Evolutionary conservation across 1,140 invertebrate species (phyloP).

Genomic region (Pristionchus pacificus): DNA sequence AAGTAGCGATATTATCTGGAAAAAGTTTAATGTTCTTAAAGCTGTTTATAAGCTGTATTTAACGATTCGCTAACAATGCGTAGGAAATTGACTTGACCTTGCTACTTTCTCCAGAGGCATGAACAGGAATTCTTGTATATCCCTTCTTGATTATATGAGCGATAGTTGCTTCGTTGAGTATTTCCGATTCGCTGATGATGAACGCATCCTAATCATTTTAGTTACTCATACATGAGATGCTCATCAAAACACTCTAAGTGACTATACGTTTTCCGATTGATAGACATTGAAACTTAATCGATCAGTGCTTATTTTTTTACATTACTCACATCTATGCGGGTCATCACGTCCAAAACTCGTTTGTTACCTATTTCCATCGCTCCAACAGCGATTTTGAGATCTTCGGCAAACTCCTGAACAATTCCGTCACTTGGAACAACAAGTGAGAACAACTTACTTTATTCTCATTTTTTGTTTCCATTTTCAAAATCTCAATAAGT

Average conservation of each 20-base stretch:
- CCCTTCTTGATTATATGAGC: conserved; percentile 87
- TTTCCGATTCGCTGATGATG: conserved; percentile 60
- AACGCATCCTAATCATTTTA: conserved; percentile 59
- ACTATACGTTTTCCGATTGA: no score
- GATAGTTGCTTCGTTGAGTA: conserved; percentile 68
- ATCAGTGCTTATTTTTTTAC: no score
- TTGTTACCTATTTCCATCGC: conserved; percentile 62
- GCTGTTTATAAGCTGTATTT: background rate
- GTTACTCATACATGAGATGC: no score
- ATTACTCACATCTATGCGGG: conserved; percentile 61
- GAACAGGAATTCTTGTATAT: conserved; percentile 91
- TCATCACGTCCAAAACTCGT: conserved; percentile 62
- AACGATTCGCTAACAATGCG: no score
- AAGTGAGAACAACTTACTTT: conserved; percentile 25
- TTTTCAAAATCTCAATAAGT: conserved; percentile 86
- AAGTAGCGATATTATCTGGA: conserved; percentile 68
- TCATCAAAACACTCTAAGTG: no score
- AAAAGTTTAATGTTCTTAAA: conserved; percentile 65
- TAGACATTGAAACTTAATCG: no score
- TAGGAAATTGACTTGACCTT: no score
- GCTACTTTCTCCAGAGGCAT: conserved; percentile 64
- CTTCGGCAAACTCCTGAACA: conserved; percentile 55
- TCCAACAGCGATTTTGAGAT: conserved; percentile 63
- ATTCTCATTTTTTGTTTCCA: conserved; percentile 56
- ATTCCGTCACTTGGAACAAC: no score